Percentiles rank a stretch among this genome's conserved stretches.
Evolutionary conservation across 2,888 invertebrate genomes (phyloP).

Genomic region (Alitta virens): DNA sequence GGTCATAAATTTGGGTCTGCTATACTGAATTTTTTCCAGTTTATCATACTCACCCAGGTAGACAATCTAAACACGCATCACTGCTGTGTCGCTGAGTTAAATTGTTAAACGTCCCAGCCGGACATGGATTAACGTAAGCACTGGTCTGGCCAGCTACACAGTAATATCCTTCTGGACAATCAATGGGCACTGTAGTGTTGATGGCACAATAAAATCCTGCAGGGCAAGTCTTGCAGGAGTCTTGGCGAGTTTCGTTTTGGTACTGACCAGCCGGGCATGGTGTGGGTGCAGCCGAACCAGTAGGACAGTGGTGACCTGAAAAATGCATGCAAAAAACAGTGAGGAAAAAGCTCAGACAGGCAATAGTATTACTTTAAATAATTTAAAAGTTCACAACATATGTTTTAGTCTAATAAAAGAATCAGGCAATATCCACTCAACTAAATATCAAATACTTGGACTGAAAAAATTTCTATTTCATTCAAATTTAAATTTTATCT

Average conservation of each 20-base stretch:
- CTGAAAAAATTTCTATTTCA: too few species aligned
- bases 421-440: too few species aligned
- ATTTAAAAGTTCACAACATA: too few species aligned
- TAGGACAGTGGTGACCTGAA: conserved; percentile 49
- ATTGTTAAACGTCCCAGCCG: conserved; percentile 48
- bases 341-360: too few species aligned
- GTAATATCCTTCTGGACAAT: conserved; percentile 47
- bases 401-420: too few species aligned
- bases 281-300: conserved; percentile 35
- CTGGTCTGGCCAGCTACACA: conserved; percentile 33
- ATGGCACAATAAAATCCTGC: conserved; percentile 46
- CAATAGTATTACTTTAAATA: too few species aligned
- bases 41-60: conserved; percentile 43
- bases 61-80: conserved; percentile 42
- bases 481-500: too few species aligned
- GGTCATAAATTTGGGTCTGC: too few species aligned
- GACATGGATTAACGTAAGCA: conserved; percentile 41
- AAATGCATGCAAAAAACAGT: conserved; percentile 15
- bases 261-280: conserved; percentile 39
- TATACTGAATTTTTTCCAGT: too few species aligned
- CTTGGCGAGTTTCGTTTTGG: conserved; percentile 35
- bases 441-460: too few species aligned
- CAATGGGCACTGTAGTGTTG: conserved; percentile 42
- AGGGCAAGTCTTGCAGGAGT: conserved; percentile 41
- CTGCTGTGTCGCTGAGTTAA: conserved; percentile 35